Percentiles rank a stretch among this genome's conserved stretches.
Conservation (phyloP, 2,888 invertebrate genomes). For the Vandiemenella viatica region DNA sequence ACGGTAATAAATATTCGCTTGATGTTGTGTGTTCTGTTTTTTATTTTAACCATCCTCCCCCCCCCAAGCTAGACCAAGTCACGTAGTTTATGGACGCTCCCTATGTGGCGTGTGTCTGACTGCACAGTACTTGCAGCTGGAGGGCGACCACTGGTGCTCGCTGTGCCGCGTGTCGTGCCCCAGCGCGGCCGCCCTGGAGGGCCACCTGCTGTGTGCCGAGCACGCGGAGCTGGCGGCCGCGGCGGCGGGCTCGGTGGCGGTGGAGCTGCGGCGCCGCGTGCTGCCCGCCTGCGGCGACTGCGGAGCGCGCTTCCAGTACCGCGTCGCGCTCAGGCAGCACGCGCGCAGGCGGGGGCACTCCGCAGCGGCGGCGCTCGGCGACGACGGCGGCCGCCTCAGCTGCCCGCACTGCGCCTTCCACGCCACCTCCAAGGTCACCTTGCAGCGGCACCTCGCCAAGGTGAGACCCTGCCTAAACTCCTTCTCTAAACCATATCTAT, state of each 20-base stretch:
- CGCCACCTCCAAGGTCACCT: conserved; percentile 43
- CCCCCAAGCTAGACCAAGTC: too few relatives aligned
- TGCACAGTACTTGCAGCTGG: conserved; percentile 9
- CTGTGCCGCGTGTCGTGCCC: conserved; percentile 38
- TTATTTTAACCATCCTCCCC: too few relatives aligned
- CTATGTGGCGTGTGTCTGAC: too few relatives aligned
- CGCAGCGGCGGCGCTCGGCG: conserved; percentile 40
- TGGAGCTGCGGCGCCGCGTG: conserved; percentile 52
- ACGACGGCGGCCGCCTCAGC: conserved; percentile 45
- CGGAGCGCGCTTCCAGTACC: conserved; percentile 51
- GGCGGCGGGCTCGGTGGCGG: conserved; percentile 66
- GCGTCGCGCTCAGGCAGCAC: conserved; percentile 54
- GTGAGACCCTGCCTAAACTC: neutral
- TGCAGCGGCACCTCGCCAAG: conserved; percentile 47
- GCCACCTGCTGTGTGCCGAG: conserved; percentile 46
- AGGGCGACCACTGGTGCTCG: conserved; percentile 53
- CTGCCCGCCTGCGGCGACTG: conserved; percentile 52
- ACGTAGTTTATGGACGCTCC: too few relatives aligned
- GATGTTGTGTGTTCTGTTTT: too few relatives aligned
- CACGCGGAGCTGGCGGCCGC: conserved; percentile 59
- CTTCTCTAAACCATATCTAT: neutral
- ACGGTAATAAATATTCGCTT: too few relatives aligned
- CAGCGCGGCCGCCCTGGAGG: conserved; percentile 41
- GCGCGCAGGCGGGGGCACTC: conserved; percentile 36
- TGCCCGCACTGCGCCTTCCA: conserved; percentile 44